phyloP scores from a whole-genome alignment of 2,888 invertebrate genomes.

The Urechis unicinctus region DNA sequence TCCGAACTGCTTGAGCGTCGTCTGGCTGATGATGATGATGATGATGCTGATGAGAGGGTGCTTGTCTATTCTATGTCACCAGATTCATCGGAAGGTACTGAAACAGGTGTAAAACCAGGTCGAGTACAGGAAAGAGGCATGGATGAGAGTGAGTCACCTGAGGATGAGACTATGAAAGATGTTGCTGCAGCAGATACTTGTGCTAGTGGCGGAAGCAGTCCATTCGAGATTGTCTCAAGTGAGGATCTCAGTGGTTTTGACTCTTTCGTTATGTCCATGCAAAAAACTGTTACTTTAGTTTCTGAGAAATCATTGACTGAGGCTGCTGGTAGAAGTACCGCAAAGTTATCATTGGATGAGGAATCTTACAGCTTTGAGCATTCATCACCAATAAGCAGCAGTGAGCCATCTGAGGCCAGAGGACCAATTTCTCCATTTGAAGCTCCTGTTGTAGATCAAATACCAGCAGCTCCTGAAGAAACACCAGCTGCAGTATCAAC shows the following conservation, averaged over 20 bases:
- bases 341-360: conserved; percentile 3
- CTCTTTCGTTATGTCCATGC: conserved; percentile 22
- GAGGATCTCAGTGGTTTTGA: conserved; percentile 25
- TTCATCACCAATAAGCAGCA: conserved; percentile 33
- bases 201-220: conserved; percentile 27
- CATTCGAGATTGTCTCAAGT: conserved; percentile 43
- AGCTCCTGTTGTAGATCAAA: neutral
- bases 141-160: neutral
- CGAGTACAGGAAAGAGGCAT: neutral
- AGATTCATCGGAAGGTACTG: neutral
- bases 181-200: too few species aligned
- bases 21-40: neutral
- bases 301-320: too few species aligned
- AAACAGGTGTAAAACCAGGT: neutral
- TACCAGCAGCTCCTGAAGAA: conserved; percentile 4
- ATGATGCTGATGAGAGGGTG: neutral
- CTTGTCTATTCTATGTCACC: too few species aligned
- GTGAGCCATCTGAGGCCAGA: conserved; percentile 31
- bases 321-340: too few species aligned
- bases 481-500: neutral
- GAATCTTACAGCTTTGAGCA: conserved; percentile 35
- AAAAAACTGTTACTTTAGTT: neutral
- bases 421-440: conserved; percentile 15
- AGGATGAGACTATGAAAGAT: too few species aligned
- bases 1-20: conserved; percentile 31